Conservation (phyloP, 2,888 invertebrate species). For the Rugalucina vietnamica region DNA sequence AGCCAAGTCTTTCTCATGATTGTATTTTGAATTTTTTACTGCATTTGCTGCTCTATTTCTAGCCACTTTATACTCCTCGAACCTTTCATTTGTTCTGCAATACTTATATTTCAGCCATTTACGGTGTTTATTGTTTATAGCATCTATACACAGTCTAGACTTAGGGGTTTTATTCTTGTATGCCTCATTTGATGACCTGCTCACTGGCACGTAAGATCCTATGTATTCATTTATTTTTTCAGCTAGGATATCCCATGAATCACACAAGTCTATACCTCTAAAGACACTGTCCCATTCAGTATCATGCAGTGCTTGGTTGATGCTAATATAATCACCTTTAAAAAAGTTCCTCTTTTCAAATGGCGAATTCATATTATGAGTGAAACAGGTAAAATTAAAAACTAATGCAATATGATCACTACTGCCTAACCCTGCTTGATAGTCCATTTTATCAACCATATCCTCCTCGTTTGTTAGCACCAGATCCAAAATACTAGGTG, state of each 20-base stretch:
- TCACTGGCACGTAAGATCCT: neutral
- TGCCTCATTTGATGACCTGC: neutral
- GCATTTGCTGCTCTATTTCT: neutral
- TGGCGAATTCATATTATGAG: too few relatives aligned
- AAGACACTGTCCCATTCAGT: neutral
- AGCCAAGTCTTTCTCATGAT: slow-evolving; percentile 7
- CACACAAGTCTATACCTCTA: neutral
- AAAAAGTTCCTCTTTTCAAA: too few relatives aligned
- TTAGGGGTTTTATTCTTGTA: neutral
- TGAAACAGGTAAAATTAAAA: too few relatives aligned
- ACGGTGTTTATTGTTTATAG: neutral
- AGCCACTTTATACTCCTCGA: neutral
- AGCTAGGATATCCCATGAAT: neutral
- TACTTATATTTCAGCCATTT: neutral
- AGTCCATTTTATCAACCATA: too few relatives aligned
- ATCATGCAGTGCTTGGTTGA: too few relatives aligned
- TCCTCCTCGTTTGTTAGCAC: too few relatives aligned
- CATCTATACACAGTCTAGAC: neutral
- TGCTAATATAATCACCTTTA: too few relatives aligned
- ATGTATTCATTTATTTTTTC: neutral
- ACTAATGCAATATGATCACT: too few relatives aligned
- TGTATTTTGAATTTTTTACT: neutral
- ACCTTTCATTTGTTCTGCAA: neutral
- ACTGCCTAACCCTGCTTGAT: too few relatives aligned
- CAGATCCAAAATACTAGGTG: too few relatives aligned